These are phyloP conservation scores for Pilophorus perplexus DNA, from an alignment of 2,888 invertebrate genomes.

Conservation along the genomic window DNA sequence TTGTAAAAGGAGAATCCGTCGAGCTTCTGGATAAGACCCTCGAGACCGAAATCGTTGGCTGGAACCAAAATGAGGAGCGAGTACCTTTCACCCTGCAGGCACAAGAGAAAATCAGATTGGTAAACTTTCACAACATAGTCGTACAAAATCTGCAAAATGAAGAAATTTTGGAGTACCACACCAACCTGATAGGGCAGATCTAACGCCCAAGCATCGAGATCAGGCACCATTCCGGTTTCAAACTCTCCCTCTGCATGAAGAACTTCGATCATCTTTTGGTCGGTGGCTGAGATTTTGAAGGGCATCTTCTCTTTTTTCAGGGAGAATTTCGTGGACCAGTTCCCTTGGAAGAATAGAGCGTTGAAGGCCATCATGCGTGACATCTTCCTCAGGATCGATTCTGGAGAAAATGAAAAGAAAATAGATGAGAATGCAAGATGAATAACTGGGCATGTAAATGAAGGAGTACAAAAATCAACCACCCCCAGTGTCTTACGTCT, in stretches of 20 bases:
- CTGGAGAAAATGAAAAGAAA: no score
- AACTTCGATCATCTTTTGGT: conserved; percentile 45
- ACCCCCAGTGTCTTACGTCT: conserved; percentile 26
- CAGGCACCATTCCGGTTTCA: conserved; percentile 48
- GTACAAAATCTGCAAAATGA: not conserved
- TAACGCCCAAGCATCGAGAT: conserved; percentile 49
- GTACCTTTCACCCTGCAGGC: conserved; percentile 60
- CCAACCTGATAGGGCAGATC: conserved; percentile 50
- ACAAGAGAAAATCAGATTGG: no score
- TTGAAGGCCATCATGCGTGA: conserved; percentile 50
- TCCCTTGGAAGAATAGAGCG: conserved; percentile 50
- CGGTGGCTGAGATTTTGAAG: conserved; percentile 29
- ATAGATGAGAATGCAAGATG: no score
- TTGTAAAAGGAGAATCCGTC: conserved; percentile 56
- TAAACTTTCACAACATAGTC: not conserved
- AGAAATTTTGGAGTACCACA: no score
- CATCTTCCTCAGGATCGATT: conserved; percentile 9
- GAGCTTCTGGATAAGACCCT: conserved; percentile 58
- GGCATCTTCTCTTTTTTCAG: conserved; percentile 37
- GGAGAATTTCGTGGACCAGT: conserved; percentile 49
- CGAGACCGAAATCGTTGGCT: conserved; percentile 59
- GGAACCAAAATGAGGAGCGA: conserved; percentile 61
- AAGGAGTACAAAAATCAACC: no score
- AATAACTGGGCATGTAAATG: no score
- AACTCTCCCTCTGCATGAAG: conserved; percentile 49